Base-by-base conservation (phyloP, 2,113 vertebrate genomes). In the Nesogale talazaci region DNA sequence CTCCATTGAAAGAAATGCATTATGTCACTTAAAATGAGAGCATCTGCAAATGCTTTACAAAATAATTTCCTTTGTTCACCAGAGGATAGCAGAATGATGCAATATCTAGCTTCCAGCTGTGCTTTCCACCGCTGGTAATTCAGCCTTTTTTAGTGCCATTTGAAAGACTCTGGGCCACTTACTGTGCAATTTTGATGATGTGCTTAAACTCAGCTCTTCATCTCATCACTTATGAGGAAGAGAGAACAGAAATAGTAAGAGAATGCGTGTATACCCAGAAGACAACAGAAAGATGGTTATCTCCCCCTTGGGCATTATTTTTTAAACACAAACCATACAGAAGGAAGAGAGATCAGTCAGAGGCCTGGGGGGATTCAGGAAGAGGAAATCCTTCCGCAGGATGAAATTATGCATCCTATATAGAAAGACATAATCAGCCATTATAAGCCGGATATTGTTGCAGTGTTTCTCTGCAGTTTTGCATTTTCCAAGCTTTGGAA, bases 1-100 rank as follows among this genome's bases (percentile, higher is more conserved):
- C n/a, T 91, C 95, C 38, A 85, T 42, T 95, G 94, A 92, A 59
- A 83, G 89, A 78, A 95, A 96, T 91, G 83, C 36, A 67, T 83
- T 93, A 95, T 94, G 91, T 93, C 65, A 95, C 93, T 93, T 86
- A 57, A 94, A 95, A 91, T 94, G 90, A 94, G 27, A 96, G 65
- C 86, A 94, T 97, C 96, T 96, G 90, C 91, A 96, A 96, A 93
- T 36, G 75, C 93, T 97, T 96, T 96, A 42, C 77, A 96, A 92
- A 95, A 94, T 89, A 70, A 94, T 96, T 97, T 95, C 61, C 89
- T 97, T 96, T 97, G 94, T 98, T 97, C 77, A 88, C 88, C 69
- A 90, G 72, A 90, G 75, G 92, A 95, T 97, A 34, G 86, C 93
- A 94, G 91, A 82, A 95, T 96, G 83, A 95, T 77, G 82, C 23